These are phyloP conservation scores for Drosophila vallismaia DNA, from an alignment of 2,888 invertebrate genomes.

Conservation along the genomic window DNA sequence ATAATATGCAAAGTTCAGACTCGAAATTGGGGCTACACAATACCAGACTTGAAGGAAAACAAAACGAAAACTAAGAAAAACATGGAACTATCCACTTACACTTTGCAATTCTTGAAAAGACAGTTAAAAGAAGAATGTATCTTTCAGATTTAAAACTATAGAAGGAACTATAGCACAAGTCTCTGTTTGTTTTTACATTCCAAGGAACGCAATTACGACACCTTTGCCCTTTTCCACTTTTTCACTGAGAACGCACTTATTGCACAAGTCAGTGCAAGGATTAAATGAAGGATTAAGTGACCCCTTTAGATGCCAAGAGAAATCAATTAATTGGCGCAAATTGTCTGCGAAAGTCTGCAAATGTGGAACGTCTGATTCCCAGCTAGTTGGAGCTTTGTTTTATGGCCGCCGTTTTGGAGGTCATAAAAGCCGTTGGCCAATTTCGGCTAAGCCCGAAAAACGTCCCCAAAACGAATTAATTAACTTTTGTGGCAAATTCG, in stretches of 20 bases:
- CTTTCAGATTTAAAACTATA: too few relatives aligned
- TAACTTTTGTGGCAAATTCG: slow-evolving; percentile 53
- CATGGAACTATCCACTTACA: too few relatives aligned
- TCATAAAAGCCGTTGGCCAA: slow-evolving; percentile 40
- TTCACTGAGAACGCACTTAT: slow-evolving; percentile 19
- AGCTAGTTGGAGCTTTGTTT: slow-evolving; percentile 14
- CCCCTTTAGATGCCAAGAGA: slow-evolving; percentile 42
- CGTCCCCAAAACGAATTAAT: slow-evolving; percentile 58
- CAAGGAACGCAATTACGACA: neutral
- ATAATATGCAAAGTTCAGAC: slow-evolving; percentile 24
- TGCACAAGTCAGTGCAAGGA: slow-evolving; percentile 41
- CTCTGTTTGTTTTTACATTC: too few relatives aligned
- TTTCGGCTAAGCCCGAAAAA: slow-evolving; percentile 18
- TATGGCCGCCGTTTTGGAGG: slow-evolving; percentile 37
- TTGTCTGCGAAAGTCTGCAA: slow-evolving; percentile 70
- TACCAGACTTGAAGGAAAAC: slow-evolving; percentile 16
- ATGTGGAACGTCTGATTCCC: slow-evolving; percentile 38
- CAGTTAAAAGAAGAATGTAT: too few relatives aligned
- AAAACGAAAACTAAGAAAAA: neutral
- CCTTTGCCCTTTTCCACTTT: slow-evolving; percentile 34
- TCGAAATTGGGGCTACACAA: slow-evolving; percentile 10
- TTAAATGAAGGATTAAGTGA: slow-evolving; percentile 21
- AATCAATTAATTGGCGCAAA: slow-evolving; percentile 74
- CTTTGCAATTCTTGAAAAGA: too few relatives aligned
- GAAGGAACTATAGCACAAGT: too few relatives aligned